Base-by-base conservation (phyloP, 2,113 vertebrate genomes). In the Pteruthius melanotis region DNA sequence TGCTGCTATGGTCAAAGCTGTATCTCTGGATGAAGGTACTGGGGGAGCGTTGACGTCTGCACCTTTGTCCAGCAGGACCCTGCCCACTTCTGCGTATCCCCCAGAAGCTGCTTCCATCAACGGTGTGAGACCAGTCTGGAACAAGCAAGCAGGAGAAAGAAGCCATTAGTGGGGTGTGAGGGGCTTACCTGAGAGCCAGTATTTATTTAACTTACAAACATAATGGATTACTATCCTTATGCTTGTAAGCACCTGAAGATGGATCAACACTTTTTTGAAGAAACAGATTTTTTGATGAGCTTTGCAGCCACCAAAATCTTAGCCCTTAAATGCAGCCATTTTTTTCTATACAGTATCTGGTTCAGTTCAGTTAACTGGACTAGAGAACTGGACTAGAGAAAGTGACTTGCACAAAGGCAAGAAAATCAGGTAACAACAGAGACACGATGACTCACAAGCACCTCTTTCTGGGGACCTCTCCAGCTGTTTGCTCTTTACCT, bases 91-190 rank as follows among this genome's bases (percentile, higher is more conserved):
- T 3, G 99, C 99, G 53, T 99, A 99, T 37, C 99, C 99, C 76
- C 99, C 99, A n/a, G 99, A 99, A 4, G 99, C 99, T 42, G 99
- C 99, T 98, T 99, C 99, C 99, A 99, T 99, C 69, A 99, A 95
- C 0, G 99, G 99, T 27, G 99, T 99, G 33, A 99, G 98, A 57
- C 99, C 99, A 88, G 99, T 99, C 99, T 99, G 92, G 10, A 37
- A 85, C 10, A 35, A 76, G 44, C 35, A 80, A 26, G 52, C 8
- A 33, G 18, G 31, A 68, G 47, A 90, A 24, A 28, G 3, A 24
- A 76, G 28, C 17, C 40, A 8, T 75, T 5, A 54, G 7, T 2
- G 11, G 14, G 47, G 3, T 7, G 12, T 26, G 26, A 52, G 40
- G 13, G 45, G 18, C 6, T 15, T 0, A 9, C 49, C 54, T 39